Evolutionary conservation across 2,113 vertebrate species (phyloP).

Genomic region (Raja brachyura): DNA sequence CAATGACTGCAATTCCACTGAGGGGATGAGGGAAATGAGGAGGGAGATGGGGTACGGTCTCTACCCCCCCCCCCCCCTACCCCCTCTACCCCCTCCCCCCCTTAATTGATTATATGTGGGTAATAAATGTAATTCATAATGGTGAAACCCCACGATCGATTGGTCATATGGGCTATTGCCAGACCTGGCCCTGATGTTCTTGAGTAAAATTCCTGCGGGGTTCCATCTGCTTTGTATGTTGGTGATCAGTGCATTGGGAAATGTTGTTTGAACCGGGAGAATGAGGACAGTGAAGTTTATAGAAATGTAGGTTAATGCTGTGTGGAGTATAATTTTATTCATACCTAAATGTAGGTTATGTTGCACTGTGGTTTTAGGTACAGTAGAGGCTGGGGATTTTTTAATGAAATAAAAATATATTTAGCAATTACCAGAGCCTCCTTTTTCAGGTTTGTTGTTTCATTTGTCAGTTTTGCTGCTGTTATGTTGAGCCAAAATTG

Average conservation of each 20-base stretch:
- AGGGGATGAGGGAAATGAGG: too few relatives aligned
- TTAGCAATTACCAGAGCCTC: neutral
- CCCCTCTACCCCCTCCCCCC: too few relatives aligned
- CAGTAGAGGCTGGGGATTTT: neutral
- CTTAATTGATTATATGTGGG: neutral
- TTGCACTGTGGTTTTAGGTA: neutral
- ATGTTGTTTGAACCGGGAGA: constrained; percentile 3
- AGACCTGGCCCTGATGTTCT: neutral
- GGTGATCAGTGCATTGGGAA: neutral
- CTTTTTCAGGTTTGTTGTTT: neutral
- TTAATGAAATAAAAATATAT: neutral
- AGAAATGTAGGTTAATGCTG: constrained; percentile 30
- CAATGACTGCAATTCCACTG: too few relatives aligned
- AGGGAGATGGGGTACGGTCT: too few relatives aligned
- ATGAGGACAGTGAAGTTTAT: neutral
- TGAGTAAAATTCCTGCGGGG: neutral
- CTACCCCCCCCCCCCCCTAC: too few relatives aligned
- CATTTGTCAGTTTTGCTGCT: neutral
- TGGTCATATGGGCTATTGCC: neutral
- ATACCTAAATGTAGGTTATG: neutral
- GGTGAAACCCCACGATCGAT: neutral
- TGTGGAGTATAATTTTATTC: neutral
- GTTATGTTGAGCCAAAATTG: neutral
- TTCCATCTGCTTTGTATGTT: neutral
- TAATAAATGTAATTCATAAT: neutral